Conservation (phyloP, 1,140 invertebrate species). For the Notospermus geniculatus region DNA sequence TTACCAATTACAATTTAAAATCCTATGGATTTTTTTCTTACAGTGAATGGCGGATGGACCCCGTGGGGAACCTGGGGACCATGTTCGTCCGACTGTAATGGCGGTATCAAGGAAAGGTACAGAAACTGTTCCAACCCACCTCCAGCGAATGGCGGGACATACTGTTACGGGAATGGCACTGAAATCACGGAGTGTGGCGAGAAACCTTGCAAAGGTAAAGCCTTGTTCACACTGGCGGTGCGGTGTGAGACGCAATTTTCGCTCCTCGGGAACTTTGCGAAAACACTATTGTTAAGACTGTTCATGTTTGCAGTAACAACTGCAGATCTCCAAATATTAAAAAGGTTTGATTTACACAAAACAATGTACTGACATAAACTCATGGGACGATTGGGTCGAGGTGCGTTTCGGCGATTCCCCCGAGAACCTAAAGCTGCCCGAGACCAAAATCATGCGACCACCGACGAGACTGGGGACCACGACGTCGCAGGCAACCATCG, state of each 20-base stretch:
- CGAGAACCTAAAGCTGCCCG: too few relatives aligned
- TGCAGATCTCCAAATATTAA: not conserved
- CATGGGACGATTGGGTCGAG: too few relatives aligned
- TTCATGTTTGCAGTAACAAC: too few relatives aligned
- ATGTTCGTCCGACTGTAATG: not conserved
- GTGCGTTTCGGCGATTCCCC: too few relatives aligned
- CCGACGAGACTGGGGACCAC: too few relatives aligned
- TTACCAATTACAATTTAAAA: too few relatives aligned
- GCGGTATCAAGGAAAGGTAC: not conserved
- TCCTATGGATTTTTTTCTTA: not conserved
- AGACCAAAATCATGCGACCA: too few relatives aligned
- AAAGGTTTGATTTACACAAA: too few relatives aligned
- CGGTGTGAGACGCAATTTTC: not conserved
- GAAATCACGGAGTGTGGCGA: constrained; percentile 1
- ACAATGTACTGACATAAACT: too few relatives aligned
- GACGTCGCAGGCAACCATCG: too few relatives aligned
- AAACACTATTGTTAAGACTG: too few relatives aligned
- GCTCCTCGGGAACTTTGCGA: too few relatives aligned
- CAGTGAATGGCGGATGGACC: constrained; percentile 8
- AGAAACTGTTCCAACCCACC: constrained; percentile 4
- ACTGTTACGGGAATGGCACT: constrained; percentile 8
- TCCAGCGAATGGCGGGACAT: not conserved
- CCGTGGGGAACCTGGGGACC: constrained; percentile 2
- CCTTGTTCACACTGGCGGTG: not conserved
- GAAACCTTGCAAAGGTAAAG: constrained; percentile 2